phyloP scores from a whole-genome alignment of 35 echinoderm and acorn worm species.

The Strongylocentrotus purpuratus region DNA sequence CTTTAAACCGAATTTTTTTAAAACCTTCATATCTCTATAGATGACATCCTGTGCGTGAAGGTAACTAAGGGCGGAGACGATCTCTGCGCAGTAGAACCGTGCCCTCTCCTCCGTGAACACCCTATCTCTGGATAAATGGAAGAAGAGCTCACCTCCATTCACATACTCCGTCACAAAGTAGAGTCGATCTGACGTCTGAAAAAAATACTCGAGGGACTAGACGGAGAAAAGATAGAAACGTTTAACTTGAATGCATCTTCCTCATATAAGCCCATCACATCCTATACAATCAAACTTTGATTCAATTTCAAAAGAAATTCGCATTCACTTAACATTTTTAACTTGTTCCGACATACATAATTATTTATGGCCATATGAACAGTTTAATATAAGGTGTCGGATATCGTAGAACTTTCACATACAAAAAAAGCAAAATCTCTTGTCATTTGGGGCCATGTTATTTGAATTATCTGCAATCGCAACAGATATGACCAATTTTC shows the following conservation, averaged over 20 bases:
- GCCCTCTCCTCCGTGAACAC: constrained; percentile 90
- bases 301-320: not conserved
- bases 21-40: constrained; percentile 99
- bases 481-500: no score
- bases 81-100: constrained; percentile 97
- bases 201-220: constrained; percentile 99
- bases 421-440: no score
- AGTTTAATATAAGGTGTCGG: not conserved
- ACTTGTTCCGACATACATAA: not conserved
- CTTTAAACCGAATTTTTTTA: no score
- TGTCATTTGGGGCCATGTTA: no score
- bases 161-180: constrained; percentile 99
- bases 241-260: not conserved
- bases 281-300: not conserved
- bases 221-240: not conserved
- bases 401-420: not conserved
- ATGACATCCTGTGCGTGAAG: constrained; percentile 94
- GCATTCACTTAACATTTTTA: no score
- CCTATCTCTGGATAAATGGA: constrained; percentile 92
- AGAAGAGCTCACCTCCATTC: constrained; percentile 97
- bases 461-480: no score
- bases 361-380: not conserved
- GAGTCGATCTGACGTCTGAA: constrained; percentile 94
- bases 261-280: not conserved
- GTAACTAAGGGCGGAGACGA: constrained; percentile 88